Percentiles rank a stretch among this genome's conserved stretches.
These are phyloP conservation scores for Euleptes europaea DNA, from an alignment of 2,113 vertebrate genomes.

Conservation along the genomic window DNA sequence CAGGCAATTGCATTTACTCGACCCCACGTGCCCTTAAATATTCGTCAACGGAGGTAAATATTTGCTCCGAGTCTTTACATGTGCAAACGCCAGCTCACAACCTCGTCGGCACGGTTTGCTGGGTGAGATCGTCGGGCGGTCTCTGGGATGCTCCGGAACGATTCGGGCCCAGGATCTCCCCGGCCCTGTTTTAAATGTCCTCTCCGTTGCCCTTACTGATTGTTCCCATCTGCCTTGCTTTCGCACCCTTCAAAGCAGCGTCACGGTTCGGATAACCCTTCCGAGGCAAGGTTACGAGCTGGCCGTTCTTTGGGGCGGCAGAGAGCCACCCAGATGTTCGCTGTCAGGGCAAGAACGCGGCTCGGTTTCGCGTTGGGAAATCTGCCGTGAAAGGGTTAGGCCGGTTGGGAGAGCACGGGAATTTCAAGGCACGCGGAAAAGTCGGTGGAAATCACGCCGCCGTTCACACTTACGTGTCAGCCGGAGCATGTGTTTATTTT, in stretches of 20 bases:
- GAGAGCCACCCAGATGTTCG: background rate
- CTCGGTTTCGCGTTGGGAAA: fast-evolving
- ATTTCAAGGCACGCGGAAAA: background rate
- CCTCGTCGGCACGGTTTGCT: too few relatives aligned
- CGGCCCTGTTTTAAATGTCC: background rate
- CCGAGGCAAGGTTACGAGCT: background rate
- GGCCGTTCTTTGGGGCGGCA: fast-evolving
- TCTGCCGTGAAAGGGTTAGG: fast-evolving
- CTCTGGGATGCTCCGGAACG: background rate
- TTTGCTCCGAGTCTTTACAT: background rate
- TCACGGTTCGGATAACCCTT: conserved; percentile 28
- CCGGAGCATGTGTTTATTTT: conserved; percentile 7
- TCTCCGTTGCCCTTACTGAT: background rate
- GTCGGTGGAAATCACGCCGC: background rate
- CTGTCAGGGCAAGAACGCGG: background rate
- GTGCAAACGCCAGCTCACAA: background rate
- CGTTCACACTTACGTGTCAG: background rate
- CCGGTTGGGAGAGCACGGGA: fast-evolving
- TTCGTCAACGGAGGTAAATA: background rate
- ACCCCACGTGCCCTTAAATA: background rate
- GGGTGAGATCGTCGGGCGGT: background rate
- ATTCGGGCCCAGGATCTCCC: conserved; percentile 4
- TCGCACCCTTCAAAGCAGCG: background rate
- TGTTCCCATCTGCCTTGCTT: conserved; percentile 4
- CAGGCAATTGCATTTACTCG: background rate